These are phyloP conservation scores for Gonioctena quinquepunctata DNA, from an alignment of 1,140 invertebrate species.

Conservation along the genomic window DNA sequence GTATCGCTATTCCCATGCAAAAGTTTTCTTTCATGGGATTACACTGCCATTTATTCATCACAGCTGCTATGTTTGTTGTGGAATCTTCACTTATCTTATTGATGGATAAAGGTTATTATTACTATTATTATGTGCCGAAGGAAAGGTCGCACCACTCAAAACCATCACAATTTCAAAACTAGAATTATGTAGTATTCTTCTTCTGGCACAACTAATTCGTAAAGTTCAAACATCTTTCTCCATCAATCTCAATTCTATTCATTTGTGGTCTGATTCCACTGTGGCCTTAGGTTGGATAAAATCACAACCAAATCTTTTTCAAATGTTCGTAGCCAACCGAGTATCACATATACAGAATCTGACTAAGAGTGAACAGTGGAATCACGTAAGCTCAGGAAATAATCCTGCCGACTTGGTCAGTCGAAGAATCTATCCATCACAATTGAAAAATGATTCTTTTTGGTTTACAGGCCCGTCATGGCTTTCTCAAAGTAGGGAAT, in stretches of 20 bases:
- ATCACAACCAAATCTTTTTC: conserved; percentile 41
- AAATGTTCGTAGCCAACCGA: conserved; percentile 52
- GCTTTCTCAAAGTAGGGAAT: too few relatives aligned
- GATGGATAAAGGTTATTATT: too few relatives aligned
- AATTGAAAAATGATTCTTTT: too few relatives aligned
- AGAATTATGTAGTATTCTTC: conserved; percentile 21
- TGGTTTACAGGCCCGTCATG: too few relatives aligned
- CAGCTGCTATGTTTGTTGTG: too few relatives aligned
- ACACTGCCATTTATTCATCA: too few relatives aligned
- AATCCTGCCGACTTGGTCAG: conserved; percentile 55
- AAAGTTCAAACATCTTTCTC: conserved; percentile 26
- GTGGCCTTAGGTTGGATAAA: conserved; percentile 48
- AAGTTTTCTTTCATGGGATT: too few relatives aligned
- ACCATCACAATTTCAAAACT: conserved; percentile 26
- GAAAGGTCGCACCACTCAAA: conserved; percentile 19
- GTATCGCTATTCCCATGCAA: too few relatives aligned
- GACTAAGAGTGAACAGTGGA: conserved; percentile 43
- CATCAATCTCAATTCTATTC: conserved; percentile 33
- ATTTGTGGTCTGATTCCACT: conserved; percentile 54
- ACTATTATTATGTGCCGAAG: neutral
- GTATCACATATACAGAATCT: conserved; percentile 48
- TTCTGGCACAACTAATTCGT: neutral
- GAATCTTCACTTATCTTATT: too few relatives aligned
- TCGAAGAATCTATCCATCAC: conserved; percentile 43
- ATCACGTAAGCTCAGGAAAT: conserved; percentile 44